Base-by-base conservation (phyloP, 2,113 vertebrate species). In the Vidua chalybeata region DNA sequence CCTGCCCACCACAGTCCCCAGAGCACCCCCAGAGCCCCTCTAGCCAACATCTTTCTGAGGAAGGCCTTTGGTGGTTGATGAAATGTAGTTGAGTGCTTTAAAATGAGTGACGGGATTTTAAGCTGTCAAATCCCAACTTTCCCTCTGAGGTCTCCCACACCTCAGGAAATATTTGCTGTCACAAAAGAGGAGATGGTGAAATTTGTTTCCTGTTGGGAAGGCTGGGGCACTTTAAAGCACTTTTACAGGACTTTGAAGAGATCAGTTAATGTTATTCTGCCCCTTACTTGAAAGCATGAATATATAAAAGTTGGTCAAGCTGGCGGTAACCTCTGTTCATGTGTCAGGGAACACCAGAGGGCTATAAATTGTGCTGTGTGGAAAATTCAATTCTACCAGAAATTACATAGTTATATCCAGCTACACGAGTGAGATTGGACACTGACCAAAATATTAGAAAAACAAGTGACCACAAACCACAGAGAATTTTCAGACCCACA, bases 371-470 rank as follows among this genome's bases (percentile, higher is more conserved):
- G 66, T 81, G 21, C 81, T 77, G 81, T 91, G 90, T 97, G 95
- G 96, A 98, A 98, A 98, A 97, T 97, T 97, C 71, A 98, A 49
- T 97, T 97, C n/a, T 63, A 93, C 93, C 89, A 97, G 95, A 96
- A 98, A 97, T 97, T 96, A 95, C 52, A 94, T 55, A 46, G 93
- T 63, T 97, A 94, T 91, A 96, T 96, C 94, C 97, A 97, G 92
- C 88, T 97, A 91, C 75, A 90, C 19, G 14, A 93, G 94, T 59
- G 49, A 80, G 97, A 90, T 75, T 97, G 96, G 97, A 97, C 68
- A 96, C 79, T 86, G 77, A 97, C 85, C 97, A 97, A 94, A 97
- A 90, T 96, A 97, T 93, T 96, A 95, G 95, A 93, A 97, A 97
- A 97, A 96, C 55, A 95, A 97, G 92, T 92, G 89, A 96, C 85